Evolutionary conservation across 1,140 invertebrate genomes (phyloP), one percentile per base, ranked within the genome.

Genomic region (Augochlora pura): DNA sequence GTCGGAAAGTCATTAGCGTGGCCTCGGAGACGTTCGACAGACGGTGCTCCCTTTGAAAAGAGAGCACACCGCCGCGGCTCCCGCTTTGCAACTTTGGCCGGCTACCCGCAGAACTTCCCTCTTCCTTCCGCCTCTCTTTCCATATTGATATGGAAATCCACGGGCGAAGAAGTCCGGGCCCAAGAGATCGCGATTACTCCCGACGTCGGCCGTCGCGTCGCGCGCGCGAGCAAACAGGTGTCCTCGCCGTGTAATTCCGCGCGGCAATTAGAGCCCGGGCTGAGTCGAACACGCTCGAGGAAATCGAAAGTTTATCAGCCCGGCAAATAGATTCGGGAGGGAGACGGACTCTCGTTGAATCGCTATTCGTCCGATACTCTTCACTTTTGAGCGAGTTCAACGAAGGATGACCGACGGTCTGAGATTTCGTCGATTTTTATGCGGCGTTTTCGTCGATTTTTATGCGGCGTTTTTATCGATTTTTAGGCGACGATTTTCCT

Each of bases 1-100:
- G 49, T 16, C 42, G 60, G 62, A 81, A 84, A 85, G 82, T 81
- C 83, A 84, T 84, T 85, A 85, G 68, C 42, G 49, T 23, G 72
- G 76, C 67, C 67, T n/a, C 49, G 39, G 62, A 77, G 62, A 71
- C 54, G 59, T 80, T 77, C 68, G 72, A 42, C 68, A 49, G 68
- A 75, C 52, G 32, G 60, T n/a, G n/a, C n/a, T 77, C 72, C 52
- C n/a, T 38, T n/a, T 65, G 64, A 80, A 75, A 73, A 83, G 59
- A 54, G 59, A 46, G 62, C 49, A 27, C 10, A n/a, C n/a, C n/a
- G n/a, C n/a, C n/a, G n/a, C 12, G 23, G 23, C 16, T 23, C 60
- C 16, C 14, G 49, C 14, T n/a, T n/a, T 3, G 16, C 38, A 65
- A 74, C 67, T 84, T 84, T 57, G 21, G 16, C 68, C 10, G 12